These are phyloP conservation scores for Gobius niger DNA, from an alignment of 2,113 vertebrate species.

Conservation along the genomic window DNA sequence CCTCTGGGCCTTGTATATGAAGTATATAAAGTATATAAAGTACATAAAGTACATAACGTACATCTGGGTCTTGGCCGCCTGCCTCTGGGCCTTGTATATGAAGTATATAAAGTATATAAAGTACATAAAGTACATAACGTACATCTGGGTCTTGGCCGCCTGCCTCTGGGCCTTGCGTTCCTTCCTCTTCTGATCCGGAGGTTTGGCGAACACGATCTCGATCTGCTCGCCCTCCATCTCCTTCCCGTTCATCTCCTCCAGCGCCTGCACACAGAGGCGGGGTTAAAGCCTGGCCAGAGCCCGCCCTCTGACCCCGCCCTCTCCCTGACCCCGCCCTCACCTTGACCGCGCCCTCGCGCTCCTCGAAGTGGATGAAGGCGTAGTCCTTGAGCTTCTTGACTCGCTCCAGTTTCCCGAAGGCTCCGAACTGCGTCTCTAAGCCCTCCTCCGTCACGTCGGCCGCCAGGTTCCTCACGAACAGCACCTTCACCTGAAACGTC, in stretches of 20 bases:
- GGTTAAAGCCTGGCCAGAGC: not conserved
- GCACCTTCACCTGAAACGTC: slow-evolving; percentile 87
- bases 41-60: no score
- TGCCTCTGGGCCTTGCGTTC: slow-evolving; percentile 98
- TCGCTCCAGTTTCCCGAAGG: slow-evolving; percentile 93
- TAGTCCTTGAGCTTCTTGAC: slow-evolving; percentile 99
- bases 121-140: slow-evolving; percentile 54
- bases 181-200: slow-evolving; percentile 98
- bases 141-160: slow-evolving; percentile 95
- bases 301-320: no score
- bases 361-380: slow-evolving; percentile 97
- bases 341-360: slow-evolving; percentile 94
- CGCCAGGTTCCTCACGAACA: slow-evolving; percentile 96
- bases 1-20: no score
- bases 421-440: slow-evolving; percentile 91
- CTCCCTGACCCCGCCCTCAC: slow-evolving; percentile 57
- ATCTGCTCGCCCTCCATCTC: slow-evolving; percentile 95
- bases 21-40: no score
- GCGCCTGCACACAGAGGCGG: slow-evolving; percentile 75
- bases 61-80: no score
- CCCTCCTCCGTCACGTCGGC: slow-evolving; percentile 95
- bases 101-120: not conserved
- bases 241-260: slow-evolving; percentile 97
- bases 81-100: no score
- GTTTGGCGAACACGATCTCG: slow-evolving; percentile 98